These are phyloP conservation scores for Phacellophora camtschatica DNA, from an alignment of 30 jellyfish, hydroid and myxozoan species.

Conservation along the genomic window DNA sequence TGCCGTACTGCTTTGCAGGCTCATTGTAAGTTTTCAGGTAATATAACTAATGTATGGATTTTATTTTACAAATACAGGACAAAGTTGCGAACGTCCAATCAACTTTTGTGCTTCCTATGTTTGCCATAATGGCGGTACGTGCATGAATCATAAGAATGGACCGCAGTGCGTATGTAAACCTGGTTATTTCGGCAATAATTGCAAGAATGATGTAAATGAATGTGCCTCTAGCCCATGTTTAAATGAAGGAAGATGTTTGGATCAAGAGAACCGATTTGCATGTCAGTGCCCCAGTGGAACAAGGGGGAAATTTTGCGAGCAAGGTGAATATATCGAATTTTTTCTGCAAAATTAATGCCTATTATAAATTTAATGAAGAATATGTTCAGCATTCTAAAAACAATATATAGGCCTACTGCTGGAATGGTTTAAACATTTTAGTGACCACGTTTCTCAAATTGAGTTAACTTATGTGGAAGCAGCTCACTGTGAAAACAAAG, in stretches of 20 bases:
- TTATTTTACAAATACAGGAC: no score
- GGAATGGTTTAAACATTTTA: no score
- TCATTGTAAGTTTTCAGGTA: no score
- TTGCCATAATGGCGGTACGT: conserved; percentile 77
- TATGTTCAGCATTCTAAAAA: no score
- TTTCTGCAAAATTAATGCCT: not conserved
- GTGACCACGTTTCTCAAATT: no score
- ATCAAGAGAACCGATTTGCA: conserved; percentile 52
- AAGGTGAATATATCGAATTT: conserved; percentile 4
- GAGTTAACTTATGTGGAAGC: no score
- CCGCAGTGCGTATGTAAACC: conserved; percentile 68
- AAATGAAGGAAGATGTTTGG: conserved; percentile 74
- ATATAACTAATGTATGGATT: no score
- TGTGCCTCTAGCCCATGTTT: conserved; percentile 81
- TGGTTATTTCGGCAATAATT: conserved; percentile 66
- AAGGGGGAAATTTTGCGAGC: conserved; percentile 69
- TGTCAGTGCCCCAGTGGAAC: conserved; percentile 84
- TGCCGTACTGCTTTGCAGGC: no score
- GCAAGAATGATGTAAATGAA: conserved; percentile 62
- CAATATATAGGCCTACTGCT: no score
- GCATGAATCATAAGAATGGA: conserved; percentile 40
- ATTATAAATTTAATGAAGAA: no score
- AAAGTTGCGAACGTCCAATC: conserved; percentile 48
- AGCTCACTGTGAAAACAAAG: no score
- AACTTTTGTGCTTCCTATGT: conserved; percentile 57